phyloP scores from a whole-genome alignment of 2,888 invertebrate species.

The Pharmacophagus antenor region DNA sequence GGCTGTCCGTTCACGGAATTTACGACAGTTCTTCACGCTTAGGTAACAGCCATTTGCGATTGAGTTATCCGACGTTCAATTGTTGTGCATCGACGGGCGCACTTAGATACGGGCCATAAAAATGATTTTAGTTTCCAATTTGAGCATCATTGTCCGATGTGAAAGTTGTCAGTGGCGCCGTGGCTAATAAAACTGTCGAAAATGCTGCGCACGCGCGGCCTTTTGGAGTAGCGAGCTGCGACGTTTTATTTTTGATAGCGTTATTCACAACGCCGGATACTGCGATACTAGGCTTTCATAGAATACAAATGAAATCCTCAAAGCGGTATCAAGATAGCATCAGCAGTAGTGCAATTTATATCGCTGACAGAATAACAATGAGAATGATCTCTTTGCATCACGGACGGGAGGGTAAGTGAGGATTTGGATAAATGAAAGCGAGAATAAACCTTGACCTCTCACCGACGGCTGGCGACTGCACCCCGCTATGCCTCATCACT shows the following conservation, averaged over 20 bases:
- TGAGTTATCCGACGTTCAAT: slow-evolving; percentile 51
- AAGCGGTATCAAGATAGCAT: slow-evolving; percentile 60
- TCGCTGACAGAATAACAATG: slow-evolving; percentile 70
- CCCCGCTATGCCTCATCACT: slow-evolving; percentile 30
- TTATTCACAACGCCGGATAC: no score
- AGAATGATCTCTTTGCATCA: slow-evolving; percentile 60
- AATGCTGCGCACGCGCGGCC: slow-evolving; percentile 57
- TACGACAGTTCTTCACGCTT: slow-evolving; percentile 62
- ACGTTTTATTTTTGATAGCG: slow-evolving; percentile 55
- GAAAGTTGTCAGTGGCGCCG: slow-evolving; percentile 78
- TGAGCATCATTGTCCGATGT: slow-evolving; percentile 75
- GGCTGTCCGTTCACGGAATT: slow-evolving; percentile 65
- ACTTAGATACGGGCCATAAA: slow-evolving; percentile 62
- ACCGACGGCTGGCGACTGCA: slow-evolving; percentile 48
- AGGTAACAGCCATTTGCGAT: slow-evolving; percentile 60
- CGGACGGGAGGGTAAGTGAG: slow-evolving; percentile 42
- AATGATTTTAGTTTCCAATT: slow-evolving; percentile 74
- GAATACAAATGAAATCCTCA: slow-evolving; percentile 54
- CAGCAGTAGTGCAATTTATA: slow-evolving; percentile 61
- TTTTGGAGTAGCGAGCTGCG: slow-evolving; percentile 38
- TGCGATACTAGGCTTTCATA: slow-evolving; percentile 54
- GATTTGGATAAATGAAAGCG: slow-evolving; percentile 64
- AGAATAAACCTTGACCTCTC: slow-evolving; percentile 56
- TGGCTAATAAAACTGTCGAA: slow-evolving; percentile 72
- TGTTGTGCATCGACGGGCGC: slow-evolving; percentile 44